Evolutionary conservation across 2,888 invertebrate genomes (phyloP).

Genomic region (Chloroclystis v-ata): DNA sequence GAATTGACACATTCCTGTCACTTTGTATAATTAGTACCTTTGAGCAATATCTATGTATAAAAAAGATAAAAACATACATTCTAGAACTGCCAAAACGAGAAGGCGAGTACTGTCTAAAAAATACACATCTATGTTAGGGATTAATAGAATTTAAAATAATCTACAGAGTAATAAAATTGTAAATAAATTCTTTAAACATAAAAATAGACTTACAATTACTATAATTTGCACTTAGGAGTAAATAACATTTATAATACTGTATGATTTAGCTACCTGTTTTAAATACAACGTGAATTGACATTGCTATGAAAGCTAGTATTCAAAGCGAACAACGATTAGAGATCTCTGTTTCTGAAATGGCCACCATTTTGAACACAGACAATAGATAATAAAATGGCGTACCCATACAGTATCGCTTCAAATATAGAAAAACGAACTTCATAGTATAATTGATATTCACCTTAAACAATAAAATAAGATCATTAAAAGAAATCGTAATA

Average conservation of each 20-base stretch:
- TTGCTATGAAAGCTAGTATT: constrained; percentile 7
- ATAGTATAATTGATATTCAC: no score
- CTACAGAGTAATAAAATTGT: constrained; percentile 6
- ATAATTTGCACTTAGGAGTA: constrained; percentile 18
- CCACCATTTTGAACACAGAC: not conserved
- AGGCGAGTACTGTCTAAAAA: not conserved
- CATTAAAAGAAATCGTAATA: no score
- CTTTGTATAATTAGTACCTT: no score
- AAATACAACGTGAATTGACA: constrained; percentile 16
- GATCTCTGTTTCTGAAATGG: no score
- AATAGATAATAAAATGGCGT: not conserved
- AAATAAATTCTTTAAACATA: constrained; percentile 16
- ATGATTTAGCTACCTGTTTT: constrained; percentile 15
- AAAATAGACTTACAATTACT: constrained; percentile 3
- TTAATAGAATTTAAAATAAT: not conserved
- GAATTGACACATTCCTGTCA: no score
- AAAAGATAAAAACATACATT: no score
- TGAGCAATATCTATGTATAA: no score
- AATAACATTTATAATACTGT: constrained; percentile 20
- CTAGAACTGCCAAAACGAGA: no score
- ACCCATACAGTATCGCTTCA: constrained; percentile 10
- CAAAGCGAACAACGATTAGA: no score
- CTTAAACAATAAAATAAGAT: no score
- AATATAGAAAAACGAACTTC: no score
- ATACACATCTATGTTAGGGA: not conserved